phyloP scores from a whole-genome alignment of 2,797 vertebrate species.

The Coracias cyanogaster region DNA sequence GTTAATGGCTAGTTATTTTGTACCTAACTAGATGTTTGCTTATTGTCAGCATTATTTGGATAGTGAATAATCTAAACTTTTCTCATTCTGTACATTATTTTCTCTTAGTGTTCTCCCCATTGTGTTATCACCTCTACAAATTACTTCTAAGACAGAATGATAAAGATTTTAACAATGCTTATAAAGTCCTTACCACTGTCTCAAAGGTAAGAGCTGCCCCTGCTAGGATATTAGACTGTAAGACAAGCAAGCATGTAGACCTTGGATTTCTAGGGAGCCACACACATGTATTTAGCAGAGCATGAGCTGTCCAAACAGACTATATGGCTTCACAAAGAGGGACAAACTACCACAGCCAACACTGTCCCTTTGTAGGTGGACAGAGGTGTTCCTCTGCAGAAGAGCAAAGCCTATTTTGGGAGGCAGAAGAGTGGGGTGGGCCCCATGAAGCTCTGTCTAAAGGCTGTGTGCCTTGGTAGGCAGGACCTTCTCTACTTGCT shows the following conservation, averaged over 20 bases:
- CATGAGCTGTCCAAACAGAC: neutral
- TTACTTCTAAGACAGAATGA: neutral
- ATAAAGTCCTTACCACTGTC: neutral
- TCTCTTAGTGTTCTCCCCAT: neutral
- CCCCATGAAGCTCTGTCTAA: neutral
- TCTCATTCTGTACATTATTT: neutral
- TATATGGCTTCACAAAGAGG: neutral
- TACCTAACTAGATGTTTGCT: neutral
- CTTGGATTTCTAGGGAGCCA: neutral
- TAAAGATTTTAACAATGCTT: neutral
- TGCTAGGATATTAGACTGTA: neutral
- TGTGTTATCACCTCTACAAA: neutral
- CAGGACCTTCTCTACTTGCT: neutral
- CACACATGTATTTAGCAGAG: neutral
- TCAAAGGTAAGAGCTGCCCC: neutral
- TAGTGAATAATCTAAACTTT: neutral
- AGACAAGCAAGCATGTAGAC: neutral
- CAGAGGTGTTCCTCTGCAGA: neutral
- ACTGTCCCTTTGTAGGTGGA: fast-evolving
- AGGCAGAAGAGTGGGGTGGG: neutral
- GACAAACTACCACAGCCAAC: neutral
- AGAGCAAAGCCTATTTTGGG: neutral
- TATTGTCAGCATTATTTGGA: neutral
- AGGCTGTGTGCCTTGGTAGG: neutral
- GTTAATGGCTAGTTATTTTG: neutral